Percentiles rank a stretch among this genome's conserved stretches.
Conservation (phyloP, 2,113 vertebrate genomes). For the Desmodus rotundus region DNA sequence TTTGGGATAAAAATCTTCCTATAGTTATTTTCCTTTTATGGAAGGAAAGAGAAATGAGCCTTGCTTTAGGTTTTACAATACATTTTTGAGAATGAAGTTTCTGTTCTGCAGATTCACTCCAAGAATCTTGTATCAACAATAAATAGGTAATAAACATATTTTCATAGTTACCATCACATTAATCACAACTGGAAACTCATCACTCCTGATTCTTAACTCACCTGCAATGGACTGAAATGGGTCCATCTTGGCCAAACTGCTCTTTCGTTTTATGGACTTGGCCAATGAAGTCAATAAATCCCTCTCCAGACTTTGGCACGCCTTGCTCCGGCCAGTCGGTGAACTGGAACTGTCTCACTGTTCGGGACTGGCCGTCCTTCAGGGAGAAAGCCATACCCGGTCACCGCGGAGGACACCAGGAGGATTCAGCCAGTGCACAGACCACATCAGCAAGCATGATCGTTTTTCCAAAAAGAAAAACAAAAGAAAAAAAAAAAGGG, state of each 20-base stretch:
- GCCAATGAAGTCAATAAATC: constrained; percentile 99
- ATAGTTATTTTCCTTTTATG: background rate
- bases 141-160: background rate
- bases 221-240: constrained; percentile 99
- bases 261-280: constrained; percentile 99
- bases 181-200: background rate
- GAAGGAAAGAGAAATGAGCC: background rate
- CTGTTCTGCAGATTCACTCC: background rate
- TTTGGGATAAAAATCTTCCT: background rate
- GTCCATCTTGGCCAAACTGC: constrained; percentile 98
- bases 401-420: background rate
- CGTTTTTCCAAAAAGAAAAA: background rate
- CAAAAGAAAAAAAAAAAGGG: background rate
- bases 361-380: constrained; percentile 98
- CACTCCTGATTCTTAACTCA: constrained; percentile 74
- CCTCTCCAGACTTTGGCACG: constrained; percentile 99
- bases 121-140: background rate
- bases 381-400: constrained; percentile 50
- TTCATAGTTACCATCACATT: background rate
- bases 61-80: background rate
- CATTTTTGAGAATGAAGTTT: background rate
- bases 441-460: background rate
- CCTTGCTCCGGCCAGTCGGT: constrained; percentile 99
- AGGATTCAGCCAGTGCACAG: background rate
- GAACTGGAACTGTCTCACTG: constrained; percentile 99